Base-by-base conservation (phyloP, 2,888 invertebrate species). In the Bedellia somnulentella region DNA sequence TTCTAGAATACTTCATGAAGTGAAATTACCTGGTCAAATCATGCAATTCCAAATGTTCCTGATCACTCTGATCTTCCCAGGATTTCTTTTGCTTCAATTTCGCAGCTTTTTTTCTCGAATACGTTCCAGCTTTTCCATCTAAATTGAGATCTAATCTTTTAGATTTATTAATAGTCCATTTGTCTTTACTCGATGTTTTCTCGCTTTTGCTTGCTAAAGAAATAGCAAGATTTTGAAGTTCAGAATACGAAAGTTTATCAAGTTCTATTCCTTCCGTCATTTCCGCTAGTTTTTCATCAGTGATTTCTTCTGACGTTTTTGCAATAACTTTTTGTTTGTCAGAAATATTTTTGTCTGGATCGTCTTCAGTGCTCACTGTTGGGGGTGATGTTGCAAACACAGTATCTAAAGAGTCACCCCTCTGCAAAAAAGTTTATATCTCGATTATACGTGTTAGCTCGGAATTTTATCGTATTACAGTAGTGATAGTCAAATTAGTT, bases 41-140 rank as follows among this genome's bases (percentile, higher is more conserved):
- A 42, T 83, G 80, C 45, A 86, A 64, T 44, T 86, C 85, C 47
- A 84, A 70, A 11, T 80, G 81, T 43, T 87, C 87, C 39, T 83
- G 83, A 42, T 84, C 82, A 34, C 83, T 83, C 36, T 83, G 82
- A 37, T 86, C 85, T 38, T 87, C 86, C 86, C 86, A 87, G 4
- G 86, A 85, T 38, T 79, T 75, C 21, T 78, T 68, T 35, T 80
- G 79, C 33, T 63, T 67, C 15, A 79, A 42, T 37, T 70, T 76
- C 2, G 66, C 70, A 2, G 73, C 75, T 16, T 70, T 52, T 38
- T 67, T 71, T 32, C 67, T 62, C 54, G 70, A 75, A 63, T 77
- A 77, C 0, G 75, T 76, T 4, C 73, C 75, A 11, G 75, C 73
- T 48, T 73, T 71, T 0, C 73, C 71, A 37, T 68, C 73, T 22